Base-by-base conservation (phyloP, 2,888 invertebrate genomes). In the Parnassius mnemosyne region DNA sequence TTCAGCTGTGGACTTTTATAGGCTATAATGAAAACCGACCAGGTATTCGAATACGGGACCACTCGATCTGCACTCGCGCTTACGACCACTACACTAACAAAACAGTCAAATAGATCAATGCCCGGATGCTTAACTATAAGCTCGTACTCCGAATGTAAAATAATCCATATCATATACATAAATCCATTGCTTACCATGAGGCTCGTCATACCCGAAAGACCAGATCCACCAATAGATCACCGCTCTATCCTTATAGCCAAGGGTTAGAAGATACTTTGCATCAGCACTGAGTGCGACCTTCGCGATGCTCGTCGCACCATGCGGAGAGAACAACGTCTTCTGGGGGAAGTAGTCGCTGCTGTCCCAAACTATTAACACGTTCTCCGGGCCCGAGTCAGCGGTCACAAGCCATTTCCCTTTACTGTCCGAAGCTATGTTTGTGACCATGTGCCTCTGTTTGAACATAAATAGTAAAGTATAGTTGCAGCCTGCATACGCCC, bases 171-270 rank as follows among this genome's bases (percentile, higher is more conserved):
- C n/a, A n/a, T n/a, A n/a, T n/a, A n/a, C n/a, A n/a, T n/a, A n/a
- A n/a, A n/a, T n/a, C 25, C 7, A 9, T 0, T 12, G 47, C 72
- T 42, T 79, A 94, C 94, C 94, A 75, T 94, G 89, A 5, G 94
- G 92, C 53, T 75, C 70, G 11, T 92, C 85, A 10, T 71, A 71
- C 3, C 93, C 93, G 41, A 76, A 84, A 44, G 93, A 92, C 94
- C 95, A 95, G 53, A 93, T 81, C 94, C 94, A 94, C 80, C 94
- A 92, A 66, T 92, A 82, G 0, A 94, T 68, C 0, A 75, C 73
- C 25, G 92, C 89, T 58, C 78, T 79, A 0, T 84, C 81, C 53
- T 84, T 85, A 65, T 92, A 91, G 3, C 90, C 93, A 57, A 94
- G 69, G 0, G 93, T 93, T 1, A 94, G 77, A 51, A 94, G 76